A percentile compares a stretch with the other conserved stretches of the same genome.
Evolutionary conservation across 2,888 invertebrate species (phyloP).

Genomic region (Eupithecia inturbata): DNA sequence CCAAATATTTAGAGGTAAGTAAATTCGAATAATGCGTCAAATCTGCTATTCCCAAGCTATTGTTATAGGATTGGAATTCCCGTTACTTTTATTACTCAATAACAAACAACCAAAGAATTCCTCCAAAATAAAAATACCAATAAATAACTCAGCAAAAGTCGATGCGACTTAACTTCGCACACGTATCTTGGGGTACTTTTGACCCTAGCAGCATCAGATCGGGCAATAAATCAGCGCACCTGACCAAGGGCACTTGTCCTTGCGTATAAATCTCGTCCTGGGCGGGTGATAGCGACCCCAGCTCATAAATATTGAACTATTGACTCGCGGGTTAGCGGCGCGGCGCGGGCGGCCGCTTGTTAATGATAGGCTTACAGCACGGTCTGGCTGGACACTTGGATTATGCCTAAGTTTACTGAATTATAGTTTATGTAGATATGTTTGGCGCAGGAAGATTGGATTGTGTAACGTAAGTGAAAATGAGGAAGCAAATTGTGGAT

Average conservation of each 20-base stretch:
- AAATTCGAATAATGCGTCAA: neutral
- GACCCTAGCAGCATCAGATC: slow-evolving; percentile 44
- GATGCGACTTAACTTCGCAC: slow-evolving; percentile 32
- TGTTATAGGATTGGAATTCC: neutral
- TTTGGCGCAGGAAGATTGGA: neutral
- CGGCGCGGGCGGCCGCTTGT: slow-evolving; percentile 34
- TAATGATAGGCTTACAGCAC: slow-evolving; percentile 40
- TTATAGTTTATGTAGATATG: neutral
- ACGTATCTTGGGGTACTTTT: slow-evolving; percentile 39
- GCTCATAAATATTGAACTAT: slow-evolving; percentile 76
- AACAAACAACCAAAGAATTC: neutral
- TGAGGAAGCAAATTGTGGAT: no score
- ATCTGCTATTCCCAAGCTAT: neutral
- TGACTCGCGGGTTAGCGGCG: slow-evolving; percentile 60
- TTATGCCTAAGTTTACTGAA: neutral
- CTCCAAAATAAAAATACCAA: slow-evolving; percentile 26
- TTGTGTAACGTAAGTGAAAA: neutral
- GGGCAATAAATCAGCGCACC: slow-evolving; percentile 47
- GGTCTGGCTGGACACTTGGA: neutral
- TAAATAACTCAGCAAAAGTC: slow-evolving; percentile 36
- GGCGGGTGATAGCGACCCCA: slow-evolving; percentile 52
- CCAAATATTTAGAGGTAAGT: neutral
- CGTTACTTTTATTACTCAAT: neutral
- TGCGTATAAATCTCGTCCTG: slow-evolving; percentile 66
- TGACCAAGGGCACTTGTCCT: slow-evolving; percentile 64